These are phyloP conservation scores for Malurus cyaneus DNA, from an alignment of 2,113 vertebrate genomes.

Conservation along the genomic window DNA sequence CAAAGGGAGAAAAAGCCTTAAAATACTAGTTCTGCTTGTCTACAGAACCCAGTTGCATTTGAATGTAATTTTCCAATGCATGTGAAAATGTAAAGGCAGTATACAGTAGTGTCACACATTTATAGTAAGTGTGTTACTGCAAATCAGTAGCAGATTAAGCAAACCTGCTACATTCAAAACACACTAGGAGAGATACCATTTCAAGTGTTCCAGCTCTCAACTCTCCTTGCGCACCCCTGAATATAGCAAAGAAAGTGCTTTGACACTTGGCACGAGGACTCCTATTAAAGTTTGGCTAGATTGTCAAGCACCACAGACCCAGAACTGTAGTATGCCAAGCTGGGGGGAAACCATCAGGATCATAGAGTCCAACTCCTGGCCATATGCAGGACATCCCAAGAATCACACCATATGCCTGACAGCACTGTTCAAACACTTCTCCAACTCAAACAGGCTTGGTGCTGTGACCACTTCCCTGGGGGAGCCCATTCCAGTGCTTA, in stretches of 20 bases:
- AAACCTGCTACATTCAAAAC: not conserved
- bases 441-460: not conserved
- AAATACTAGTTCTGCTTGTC: not conserved
- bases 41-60: not conserved
- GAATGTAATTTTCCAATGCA: not conserved
- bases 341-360: not conserved
- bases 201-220: not conserved
- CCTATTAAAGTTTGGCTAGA: not conserved
- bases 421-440: not conserved
- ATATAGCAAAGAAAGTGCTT: not conserved
- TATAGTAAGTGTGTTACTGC: not conserved
- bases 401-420: not conserved
- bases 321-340: fast-evolving
- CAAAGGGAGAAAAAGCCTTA: not conserved
- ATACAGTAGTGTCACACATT: not conserved
- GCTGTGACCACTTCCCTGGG: not conserved
- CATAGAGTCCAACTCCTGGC: not conserved
- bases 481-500: not conserved
- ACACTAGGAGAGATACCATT: not conserved
- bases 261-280: not conserved
- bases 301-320: not conserved
- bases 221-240: not conserved
- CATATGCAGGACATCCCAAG: not conserved
- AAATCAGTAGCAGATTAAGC: not conserved
- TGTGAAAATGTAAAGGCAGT: not conserved